Evolutionary conservation across 2,888 invertebrate genomes (phyloP), one percentile per base, ranked within the genome.

Genomic region (Diplolepis rosae): DNA sequence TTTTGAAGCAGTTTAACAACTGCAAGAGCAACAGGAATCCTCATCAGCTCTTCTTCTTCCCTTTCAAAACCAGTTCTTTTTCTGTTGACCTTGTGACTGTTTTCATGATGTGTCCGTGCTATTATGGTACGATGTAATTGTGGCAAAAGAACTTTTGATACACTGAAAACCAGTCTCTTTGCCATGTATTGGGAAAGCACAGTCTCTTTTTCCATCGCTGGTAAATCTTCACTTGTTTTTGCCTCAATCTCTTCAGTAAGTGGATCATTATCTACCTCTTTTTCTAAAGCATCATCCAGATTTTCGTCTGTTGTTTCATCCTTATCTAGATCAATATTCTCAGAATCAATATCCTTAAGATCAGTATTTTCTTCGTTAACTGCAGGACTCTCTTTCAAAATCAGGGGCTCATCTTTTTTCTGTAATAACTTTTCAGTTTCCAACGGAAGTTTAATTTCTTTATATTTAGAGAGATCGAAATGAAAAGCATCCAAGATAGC

Each of bases 21-120:
- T 0, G 99, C 98, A 68, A 98, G 89, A 0, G 98, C 97, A 72
- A 99, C 94, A 0, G 99, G 98, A 6, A 98, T 95, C 61, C 96
- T 91, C 75, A 95, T 90, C 80, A 98, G 93, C 84, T 98, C 98
- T 76, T 97, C 96, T 82, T 95, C 94, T 85, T 98, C 98, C n/a
- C 94, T 92, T 80, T 94, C 94, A 7, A 91, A 88, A 24, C 92
- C 91, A 1, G 91, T 91, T 35, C 91, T 92, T 69, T 93, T 93
- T 1, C 94, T 92, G 84, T 95, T 95, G 0, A 94, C 88, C 83
- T 96, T 96, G 85, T 96, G 96, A 11, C 93, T 93, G 32, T 90
- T 91, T 79, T 96, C 96, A 77, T 93, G 93, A 6, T 92, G 92
- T 0, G 94, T 94, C 87, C 94, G 90, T 72, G 92, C 92, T 0